Evolutionary conservation across 2,113 vertebrate genomes (phyloP), one percentile per base, ranked within the genome.

Genomic region (Rhinoderma darwinii): DNA sequence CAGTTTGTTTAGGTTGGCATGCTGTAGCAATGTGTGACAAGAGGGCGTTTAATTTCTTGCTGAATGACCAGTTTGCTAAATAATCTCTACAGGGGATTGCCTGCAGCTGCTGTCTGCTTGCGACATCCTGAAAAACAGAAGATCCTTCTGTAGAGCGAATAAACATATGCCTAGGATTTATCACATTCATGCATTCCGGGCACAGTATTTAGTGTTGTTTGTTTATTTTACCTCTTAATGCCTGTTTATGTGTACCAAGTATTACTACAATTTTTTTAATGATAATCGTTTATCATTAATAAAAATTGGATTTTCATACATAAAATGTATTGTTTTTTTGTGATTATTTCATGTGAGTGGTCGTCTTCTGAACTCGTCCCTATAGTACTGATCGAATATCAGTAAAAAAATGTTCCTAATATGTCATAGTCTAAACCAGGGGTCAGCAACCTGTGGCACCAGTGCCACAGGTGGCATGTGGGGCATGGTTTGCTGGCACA

Each of bases 31-130:
- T 72, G 82, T 83, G 82, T 73, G 68, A 83, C 12, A 83, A 73
- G 32, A 73, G 47, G 82, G 82, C 2, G 82, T 83, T 83, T 74
- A 22, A 14, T 41, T 32, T 73, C 30, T 37, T 83, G 30, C 44
- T 54, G 66, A 70, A 43, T 72, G 82, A 73, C 41, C 66, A 50
- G 66, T 47, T 41, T 37, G 63, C 44, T 39, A 73, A 83, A 50
- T 83, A 73, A 73, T 72, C 66, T 35, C 82, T 68, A n/a, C 81
- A 68, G 39, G 81, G 43, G 27, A 83, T 43, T 18, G 66, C 47
- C 44, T 83, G 17, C 68, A 72, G 68, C 63, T 83, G 66, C 82
- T 50, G 63, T 61, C 66, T 32, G 80, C 61, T 15, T 66, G 61
- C 39, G 12, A 68, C 79, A 47, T 44, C 80, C 30, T 70, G 61